Conservation (phyloP, 2,113 vertebrate species). For the Pseudonaja textilis region DNA sequence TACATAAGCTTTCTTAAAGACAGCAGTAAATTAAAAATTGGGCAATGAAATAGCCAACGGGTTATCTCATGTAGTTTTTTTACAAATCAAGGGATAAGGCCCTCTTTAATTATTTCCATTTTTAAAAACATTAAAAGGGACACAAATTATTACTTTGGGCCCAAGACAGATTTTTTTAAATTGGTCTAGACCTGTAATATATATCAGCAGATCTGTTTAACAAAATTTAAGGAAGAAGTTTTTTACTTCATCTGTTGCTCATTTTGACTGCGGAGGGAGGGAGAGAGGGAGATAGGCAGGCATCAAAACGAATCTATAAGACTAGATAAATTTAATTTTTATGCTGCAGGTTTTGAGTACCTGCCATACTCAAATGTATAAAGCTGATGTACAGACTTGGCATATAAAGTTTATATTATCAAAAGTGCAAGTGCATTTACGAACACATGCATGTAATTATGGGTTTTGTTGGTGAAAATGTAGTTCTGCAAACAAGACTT, state of each 20-base stretch:
- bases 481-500: neutral
- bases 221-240: neutral
- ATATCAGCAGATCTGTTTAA: no score
- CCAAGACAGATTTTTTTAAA: neutral
- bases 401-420: neutral
- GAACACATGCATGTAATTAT: neutral
- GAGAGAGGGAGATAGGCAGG: neutral
- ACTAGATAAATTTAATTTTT: neutral
- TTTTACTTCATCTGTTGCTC: neutral
- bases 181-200: neutral
- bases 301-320: neutral
- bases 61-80: accelerated
- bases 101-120: no score
- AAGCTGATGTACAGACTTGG: neutral
- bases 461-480: neutral
- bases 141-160: neutral
- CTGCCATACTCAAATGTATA: neutral
- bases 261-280: neutral
- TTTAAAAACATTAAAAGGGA: no score
- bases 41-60: accelerated
- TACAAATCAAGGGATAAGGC: neutral
- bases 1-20: conserved; percentile 1
- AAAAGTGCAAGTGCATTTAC: neutral
- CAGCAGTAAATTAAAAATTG: neutral
- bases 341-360: neutral